These are phyloP conservation scores for Bombus waltoni DNA, from an alignment of 1,140 invertebrate species.

Conservation along the genomic window DNA sequence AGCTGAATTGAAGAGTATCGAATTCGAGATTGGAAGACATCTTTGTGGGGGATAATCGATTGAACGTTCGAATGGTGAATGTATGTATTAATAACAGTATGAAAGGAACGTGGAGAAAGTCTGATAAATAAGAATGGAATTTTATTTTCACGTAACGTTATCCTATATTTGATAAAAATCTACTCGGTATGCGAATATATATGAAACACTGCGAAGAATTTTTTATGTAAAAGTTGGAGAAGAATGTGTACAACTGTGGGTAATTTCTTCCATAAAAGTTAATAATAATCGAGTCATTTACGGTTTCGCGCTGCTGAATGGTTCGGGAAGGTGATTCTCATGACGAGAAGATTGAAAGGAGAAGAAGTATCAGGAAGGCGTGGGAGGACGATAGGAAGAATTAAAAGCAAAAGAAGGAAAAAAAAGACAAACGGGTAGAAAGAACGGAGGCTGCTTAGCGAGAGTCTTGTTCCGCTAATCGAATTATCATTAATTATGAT, in stretches of 20 bases:
- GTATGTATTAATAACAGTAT: background rate
- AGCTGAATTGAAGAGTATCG: background rate
- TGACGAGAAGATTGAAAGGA: constrained; percentile 29
- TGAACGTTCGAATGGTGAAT: background rate
- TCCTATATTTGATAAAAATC: background rate
- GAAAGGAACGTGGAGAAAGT: background rate
- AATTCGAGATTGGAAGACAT: background rate
- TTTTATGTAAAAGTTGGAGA: rapidly evolving
- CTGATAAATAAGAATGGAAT: background rate
- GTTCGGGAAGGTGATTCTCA: background rate
- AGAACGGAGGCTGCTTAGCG: constrained; percentile 61
- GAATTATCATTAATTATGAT: constrained; percentile 80
- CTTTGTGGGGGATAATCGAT: background rate
- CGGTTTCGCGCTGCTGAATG: background rate
- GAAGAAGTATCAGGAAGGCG: background rate
- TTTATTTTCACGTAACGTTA: background rate
- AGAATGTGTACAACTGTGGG: no score
- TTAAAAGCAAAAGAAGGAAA: constrained; percentile 4
- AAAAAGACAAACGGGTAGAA: constrained; percentile 10
- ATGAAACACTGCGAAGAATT: background rate
- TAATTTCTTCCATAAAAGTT: background rate
- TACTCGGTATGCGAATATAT: background rate
- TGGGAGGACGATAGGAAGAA: background rate
- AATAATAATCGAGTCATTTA: background rate
- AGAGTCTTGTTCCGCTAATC: constrained; percentile 76